phyloP scores from a whole-genome alignment of 37 sponge, comb jelly and placozoan genomes.

The Spongilla lacustris region DNA sequence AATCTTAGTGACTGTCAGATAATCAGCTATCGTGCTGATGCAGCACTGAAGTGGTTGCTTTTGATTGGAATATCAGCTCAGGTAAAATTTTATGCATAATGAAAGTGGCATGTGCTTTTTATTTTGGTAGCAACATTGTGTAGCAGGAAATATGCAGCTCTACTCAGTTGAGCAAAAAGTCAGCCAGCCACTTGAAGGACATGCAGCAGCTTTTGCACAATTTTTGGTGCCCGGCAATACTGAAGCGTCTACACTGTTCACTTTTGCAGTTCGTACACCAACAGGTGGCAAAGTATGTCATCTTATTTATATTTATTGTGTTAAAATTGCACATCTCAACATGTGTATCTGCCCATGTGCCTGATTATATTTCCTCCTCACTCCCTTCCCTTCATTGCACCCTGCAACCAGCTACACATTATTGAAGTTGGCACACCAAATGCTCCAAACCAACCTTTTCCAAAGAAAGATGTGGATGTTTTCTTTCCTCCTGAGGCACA shows the following conservation, averaged over 20 bases:
- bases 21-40: conserved; percentile 96
- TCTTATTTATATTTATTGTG: too few species aligned
- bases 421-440: conserved; percentile 94
- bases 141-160: conserved; percentile 98
- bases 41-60: conserved; percentile 92
- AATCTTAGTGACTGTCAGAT: conserved; percentile 93
- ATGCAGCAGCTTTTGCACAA: conserved; percentile 95
- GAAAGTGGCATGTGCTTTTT: neutral
- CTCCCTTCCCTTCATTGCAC: too few species aligned
- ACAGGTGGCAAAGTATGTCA: conserved; percentile 85
- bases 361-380: neutral
- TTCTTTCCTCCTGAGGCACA: conserved; percentile 97
- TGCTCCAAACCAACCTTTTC: conserved; percentile 92
- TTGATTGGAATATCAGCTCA: conserved; percentile 98
- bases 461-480: conserved; percentile 96
- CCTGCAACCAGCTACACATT: conserved; percentile 77
- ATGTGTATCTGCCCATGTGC: neutral
- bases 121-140: conserved; percentile 70
- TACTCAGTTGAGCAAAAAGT: conserved; percentile 96
- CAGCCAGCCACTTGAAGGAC: conserved; percentile 98
- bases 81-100: conserved; percentile 9
- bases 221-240: conserved; percentile 88
- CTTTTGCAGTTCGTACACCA: conserved; percentile 87
- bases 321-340: neutral
- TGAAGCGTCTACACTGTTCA: conserved; percentile 90